These are phyloP conservation scores for Phyllostomus discolor DNA, from an alignment of 2,113 vertebrate genomes.

Conservation along the genomic window DNA sequence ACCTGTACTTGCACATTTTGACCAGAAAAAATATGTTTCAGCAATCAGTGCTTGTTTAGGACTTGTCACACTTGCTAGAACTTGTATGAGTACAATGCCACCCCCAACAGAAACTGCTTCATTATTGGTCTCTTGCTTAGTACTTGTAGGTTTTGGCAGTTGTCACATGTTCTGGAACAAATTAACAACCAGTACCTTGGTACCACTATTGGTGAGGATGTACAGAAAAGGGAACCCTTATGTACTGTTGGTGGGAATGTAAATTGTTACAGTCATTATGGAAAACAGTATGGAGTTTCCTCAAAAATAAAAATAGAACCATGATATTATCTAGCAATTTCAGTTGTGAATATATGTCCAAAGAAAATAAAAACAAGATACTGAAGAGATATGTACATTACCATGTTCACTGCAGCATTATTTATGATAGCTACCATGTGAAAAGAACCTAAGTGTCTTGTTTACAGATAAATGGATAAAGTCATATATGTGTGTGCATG, in stretches of 20 bases:
- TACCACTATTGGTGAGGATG: neutral
- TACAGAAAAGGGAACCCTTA: neutral
- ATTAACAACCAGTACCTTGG: too few species aligned
- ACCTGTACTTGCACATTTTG: too few species aligned
- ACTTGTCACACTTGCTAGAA: too few species aligned
- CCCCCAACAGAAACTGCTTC: too few species aligned
- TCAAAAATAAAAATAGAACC: neutral
- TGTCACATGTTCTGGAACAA: too few species aligned
- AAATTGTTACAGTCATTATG: neutral
- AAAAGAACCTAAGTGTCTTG: neutral
- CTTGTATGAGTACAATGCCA: too few species aligned
- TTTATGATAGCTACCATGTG: neutral
- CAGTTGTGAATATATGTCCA: neutral
- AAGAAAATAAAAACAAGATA: neutral
- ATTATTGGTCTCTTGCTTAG: too few species aligned
- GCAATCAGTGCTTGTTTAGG: too few species aligned
- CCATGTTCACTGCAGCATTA: neutral
- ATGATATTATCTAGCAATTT: neutral
- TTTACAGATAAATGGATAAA: neutral
- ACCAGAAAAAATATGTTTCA: too few species aligned
- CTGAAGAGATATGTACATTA: neutral
- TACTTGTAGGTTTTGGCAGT: too few species aligned
- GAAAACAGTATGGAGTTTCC: neutral
- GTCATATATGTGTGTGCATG: rapidly evolving
- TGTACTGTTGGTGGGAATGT: neutral